Evolutionary conservation across 1,140 invertebrate genomes (phyloP).

Genomic region (Lordiphosa mommai): DNA sequence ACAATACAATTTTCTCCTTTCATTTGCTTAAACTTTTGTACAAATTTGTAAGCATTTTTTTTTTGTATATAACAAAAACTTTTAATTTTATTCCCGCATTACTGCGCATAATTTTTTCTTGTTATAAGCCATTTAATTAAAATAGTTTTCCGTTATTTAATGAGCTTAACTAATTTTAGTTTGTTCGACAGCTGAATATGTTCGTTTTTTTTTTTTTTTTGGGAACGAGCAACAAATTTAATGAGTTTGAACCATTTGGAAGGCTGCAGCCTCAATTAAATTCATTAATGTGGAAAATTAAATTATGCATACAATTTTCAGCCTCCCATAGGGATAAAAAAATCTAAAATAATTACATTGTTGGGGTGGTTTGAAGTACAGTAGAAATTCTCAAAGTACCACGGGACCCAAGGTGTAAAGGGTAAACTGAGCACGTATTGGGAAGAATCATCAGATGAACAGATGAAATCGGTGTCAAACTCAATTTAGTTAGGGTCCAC

Average conservation of each 20-base stretch:
- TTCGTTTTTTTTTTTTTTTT: conserved; percentile 11
- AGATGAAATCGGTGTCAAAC: too few relatives aligned
- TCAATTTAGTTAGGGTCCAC: too few relatives aligned
- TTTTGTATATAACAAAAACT: conserved; percentile 3
- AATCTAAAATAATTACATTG: too few relatives aligned
- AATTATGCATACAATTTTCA: conserved; percentile 22
- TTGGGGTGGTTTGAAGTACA: too few relatives aligned
- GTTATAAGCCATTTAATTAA: conserved; percentile 44
- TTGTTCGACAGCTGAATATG: conserved; percentile 41
- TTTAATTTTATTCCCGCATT: not conserved
- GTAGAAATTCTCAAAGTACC: too few relatives aligned
- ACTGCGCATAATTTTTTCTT: conserved; percentile 4
- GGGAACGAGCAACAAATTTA: conserved; percentile 11
- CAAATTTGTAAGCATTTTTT: conserved; percentile 14
- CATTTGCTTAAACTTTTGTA: conserved; percentile 24
- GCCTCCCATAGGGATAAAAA: not conserved
- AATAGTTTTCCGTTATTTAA: conserved; percentile 41
- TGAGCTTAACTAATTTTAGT: conserved; percentile 59
- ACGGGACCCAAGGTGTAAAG: too few relatives aligned
- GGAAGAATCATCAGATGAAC: too few relatives aligned
- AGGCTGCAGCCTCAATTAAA: conserved; percentile 33
- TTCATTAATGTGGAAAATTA: conserved; percentile 38
- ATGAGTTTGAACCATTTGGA: conserved; percentile 24
- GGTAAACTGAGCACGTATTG: too few relatives aligned
- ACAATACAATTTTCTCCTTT: conserved; percentile 8